phyloP scores from a whole-genome alignment of 2,888 invertebrate species.

The Serripes groenlandicus region DNA sequence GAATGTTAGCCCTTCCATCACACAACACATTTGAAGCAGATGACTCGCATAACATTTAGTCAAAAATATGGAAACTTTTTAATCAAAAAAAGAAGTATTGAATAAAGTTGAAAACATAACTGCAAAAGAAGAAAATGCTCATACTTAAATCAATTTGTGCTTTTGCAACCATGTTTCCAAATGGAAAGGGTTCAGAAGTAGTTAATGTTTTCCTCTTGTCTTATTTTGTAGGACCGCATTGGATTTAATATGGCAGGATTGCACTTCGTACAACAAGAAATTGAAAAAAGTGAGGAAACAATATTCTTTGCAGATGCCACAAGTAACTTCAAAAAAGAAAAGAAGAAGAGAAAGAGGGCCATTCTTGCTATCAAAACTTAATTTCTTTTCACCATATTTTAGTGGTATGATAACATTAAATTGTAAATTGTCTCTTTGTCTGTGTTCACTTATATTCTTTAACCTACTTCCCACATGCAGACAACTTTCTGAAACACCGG shows the following conservation, averaged over 20 bases:
- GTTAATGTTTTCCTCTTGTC: background rate
- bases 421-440: too few relatives aligned
- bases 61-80: background rate
- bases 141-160: background rate
- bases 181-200: background rate
- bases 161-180: background rate
- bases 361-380: slow-evolving; percentile 77
- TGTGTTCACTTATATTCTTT: too few relatives aligned
- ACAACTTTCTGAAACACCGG: too few relatives aligned
- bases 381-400: background rate
- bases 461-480: too few relatives aligned
- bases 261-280: slow-evolving; percentile 91
- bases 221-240: slow-evolving; percentile 91
- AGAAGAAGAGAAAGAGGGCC: slow-evolving; percentile 89
- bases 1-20: too few relatives aligned
- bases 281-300: slow-evolving; percentile 92
- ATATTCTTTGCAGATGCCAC: slow-evolving; percentile 93
- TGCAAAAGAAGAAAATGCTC: background rate
- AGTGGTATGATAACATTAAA: too few relatives aligned
- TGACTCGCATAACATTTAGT: too few relatives aligned
- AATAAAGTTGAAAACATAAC: too few relatives aligned
- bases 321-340: slow-evolving; percentile 89
- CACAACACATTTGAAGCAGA: too few relatives aligned
- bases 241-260: slow-evolving; percentile 95
- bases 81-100: background rate